These are phyloP conservation scores for Sabatieria punctata DNA, from an alignment of 2,888 invertebrate genomes.

Conservation along the genomic window DNA sequence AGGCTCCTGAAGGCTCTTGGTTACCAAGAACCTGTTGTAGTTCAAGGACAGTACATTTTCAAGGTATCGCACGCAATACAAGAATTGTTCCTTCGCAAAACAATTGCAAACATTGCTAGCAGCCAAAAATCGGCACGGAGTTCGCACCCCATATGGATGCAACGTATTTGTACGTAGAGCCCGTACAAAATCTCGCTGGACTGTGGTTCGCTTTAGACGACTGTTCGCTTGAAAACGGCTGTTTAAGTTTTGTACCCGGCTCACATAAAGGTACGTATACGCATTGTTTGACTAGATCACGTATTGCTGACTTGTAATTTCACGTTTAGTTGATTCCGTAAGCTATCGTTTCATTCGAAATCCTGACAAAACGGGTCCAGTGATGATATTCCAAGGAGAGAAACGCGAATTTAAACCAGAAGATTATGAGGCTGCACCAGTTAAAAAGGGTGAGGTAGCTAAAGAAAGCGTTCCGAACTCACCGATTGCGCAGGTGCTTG, in stretches of 20 bases:
- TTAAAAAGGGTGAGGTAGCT: slow-evolving; percentile 55
- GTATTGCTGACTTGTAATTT: neutral
- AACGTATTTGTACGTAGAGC: slow-evolving; percentile 67
- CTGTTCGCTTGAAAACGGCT: slow-evolving; percentile 77
- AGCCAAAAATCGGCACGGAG: slow-evolving; percentile 66
- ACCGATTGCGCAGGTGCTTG: slow-evolving; percentile 46
- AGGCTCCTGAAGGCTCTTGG: slow-evolving; percentile 54
- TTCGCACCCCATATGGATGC: slow-evolving; percentile 50
- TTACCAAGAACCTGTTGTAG: slow-evolving; percentile 59
- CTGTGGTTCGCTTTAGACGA: slow-evolving; percentile 94
- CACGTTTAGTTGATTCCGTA: slow-evolving; percentile 14
- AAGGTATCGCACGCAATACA: too few species aligned
- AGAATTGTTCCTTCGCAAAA: too few species aligned
- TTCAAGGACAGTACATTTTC: slow-evolving; percentile 94
- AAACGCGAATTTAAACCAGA: slow-evolving; percentile 41
- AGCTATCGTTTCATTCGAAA: slow-evolving; percentile 24
- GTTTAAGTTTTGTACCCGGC: slow-evolving; percentile 72
- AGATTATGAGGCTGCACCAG: slow-evolving; percentile 58
- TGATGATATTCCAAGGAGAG: slow-evolving; percentile 21
- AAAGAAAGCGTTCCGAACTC: neutral
- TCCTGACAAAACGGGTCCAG: slow-evolving; percentile 12
- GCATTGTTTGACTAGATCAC: too few species aligned
- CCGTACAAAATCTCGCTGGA: slow-evolving; percentile 54
- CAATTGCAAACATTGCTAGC: too few species aligned
- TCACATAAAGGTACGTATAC: slow-evolving; percentile 66